Percentiles rank a stretch among this genome's conserved stretches.
phyloP scores from a whole-genome alignment of 2,797 vertebrate genomes.

The Epinephelus awoara region DNA sequence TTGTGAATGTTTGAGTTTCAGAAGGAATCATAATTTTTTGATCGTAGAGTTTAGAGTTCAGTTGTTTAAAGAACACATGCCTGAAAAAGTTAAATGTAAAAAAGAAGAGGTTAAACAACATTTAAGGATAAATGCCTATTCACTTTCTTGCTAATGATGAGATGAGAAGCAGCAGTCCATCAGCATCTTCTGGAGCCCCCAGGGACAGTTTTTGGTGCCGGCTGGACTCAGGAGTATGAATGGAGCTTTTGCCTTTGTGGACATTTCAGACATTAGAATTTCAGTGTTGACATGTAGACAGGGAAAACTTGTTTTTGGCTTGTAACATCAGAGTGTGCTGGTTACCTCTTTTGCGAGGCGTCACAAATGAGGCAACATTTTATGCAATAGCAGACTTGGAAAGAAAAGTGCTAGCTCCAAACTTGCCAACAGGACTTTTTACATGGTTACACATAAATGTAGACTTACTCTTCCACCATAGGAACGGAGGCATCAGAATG shows the following conservation, averaged over 20 bases:
- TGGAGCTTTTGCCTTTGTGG: slow-evolving; percentile 96
- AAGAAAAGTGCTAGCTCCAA: no score
- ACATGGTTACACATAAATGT: no score
- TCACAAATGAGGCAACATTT: no score
- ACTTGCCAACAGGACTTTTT: no score
- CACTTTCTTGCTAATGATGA: neutral
- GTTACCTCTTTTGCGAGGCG: no score
- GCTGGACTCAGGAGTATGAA: slow-evolving; percentile 99
- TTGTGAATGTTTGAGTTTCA: neutral
- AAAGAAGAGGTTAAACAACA: neutral
- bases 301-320: no score
- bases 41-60: neutral
- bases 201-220: slow-evolving; percentile 96
- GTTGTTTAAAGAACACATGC: neutral
- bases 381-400: no score
- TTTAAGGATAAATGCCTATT: neutral
- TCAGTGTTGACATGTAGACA: no score
- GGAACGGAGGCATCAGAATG: no score
- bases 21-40: neutral
- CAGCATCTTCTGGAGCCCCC: slow-evolving; percentile 99
- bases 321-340: no score
- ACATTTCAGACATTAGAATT: slow-evolving; percentile 79
- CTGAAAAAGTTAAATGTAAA: neutral
- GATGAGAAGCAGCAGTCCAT: slow-evolving; percentile 95
- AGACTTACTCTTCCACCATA: no score